Evolutionary conservation across 2,888 invertebrate genomes (phyloP).

Genomic region (Neocrepidodera transversa): DNA sequence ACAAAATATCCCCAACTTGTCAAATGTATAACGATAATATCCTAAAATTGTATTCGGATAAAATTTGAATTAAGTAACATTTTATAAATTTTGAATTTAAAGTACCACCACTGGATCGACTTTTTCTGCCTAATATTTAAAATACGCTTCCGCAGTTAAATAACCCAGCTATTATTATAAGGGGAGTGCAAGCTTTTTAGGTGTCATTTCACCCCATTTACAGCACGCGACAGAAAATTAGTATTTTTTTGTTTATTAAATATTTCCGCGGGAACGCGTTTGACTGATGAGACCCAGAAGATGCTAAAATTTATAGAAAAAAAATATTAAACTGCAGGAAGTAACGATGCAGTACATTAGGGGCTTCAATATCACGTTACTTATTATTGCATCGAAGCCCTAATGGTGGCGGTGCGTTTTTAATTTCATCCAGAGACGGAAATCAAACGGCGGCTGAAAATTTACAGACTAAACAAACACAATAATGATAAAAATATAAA

Average conservation of each 20-base stretch:
- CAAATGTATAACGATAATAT: too few relatives aligned
- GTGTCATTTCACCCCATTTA: conserved; percentile 36
- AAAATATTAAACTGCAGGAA: conserved; percentile 34
- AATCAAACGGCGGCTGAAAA: conserved; percentile 42
- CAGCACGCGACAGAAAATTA: conserved; percentile 44
- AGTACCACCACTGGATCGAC: conserved; percentile 34
- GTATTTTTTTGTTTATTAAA: conserved; percentile 50
- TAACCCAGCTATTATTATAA: conserved; percentile 49
- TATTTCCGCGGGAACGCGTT: conserved; percentile 45
- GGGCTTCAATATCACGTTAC: conserved; percentile 52
- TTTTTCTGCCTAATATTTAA: conserved; percentile 55
- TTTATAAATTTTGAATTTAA: too few relatives aligned
- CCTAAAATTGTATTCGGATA: too few relatives aligned
- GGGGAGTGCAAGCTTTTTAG: conserved; percentile 31
- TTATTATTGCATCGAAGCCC: conserved; percentile 50
- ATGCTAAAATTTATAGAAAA: conserved; percentile 26
- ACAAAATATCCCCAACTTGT: too few relatives aligned
- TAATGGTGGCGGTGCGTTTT: conserved; percentile 46
- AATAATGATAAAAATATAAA: too few relatives aligned
- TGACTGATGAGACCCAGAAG: conserved; percentile 38
- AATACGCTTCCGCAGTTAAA: conserved; percentile 54
- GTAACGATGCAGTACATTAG: conserved; percentile 36
- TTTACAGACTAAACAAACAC: conserved; percentile 6
- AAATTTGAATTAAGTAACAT: too few relatives aligned
- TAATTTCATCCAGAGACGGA: conserved; percentile 49